phyloP scores from a whole-genome alignment of 2,888 invertebrate genomes.

The Rotaria socialis region DNA sequence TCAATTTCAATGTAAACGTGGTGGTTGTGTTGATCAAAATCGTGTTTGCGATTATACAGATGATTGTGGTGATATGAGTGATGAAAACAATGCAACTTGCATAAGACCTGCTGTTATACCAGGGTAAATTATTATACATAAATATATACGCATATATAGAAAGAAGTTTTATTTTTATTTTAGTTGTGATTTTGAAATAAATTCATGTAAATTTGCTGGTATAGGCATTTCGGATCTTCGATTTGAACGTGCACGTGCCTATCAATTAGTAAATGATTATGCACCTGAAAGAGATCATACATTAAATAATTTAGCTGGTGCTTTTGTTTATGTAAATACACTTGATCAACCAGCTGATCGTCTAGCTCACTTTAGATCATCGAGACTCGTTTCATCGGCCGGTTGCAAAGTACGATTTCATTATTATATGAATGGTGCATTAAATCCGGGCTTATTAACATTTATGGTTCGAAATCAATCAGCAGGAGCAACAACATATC shows the following conservation, averaged over 20 bases:
- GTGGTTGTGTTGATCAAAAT: constrained; percentile 50
- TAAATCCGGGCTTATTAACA: constrained; percentile 25
- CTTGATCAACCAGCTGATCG: background rate
- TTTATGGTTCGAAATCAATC: constrained; percentile 45
- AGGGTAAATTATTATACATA: background rate
- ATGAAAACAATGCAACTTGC: constrained; percentile 49
- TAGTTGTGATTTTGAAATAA: constrained; percentile 43
- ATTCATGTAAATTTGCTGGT: constrained; percentile 34
- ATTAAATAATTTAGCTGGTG: constrained; percentile 40
- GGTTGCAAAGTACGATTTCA: constrained; percentile 39
- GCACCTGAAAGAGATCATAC: constrained; percentile 45
- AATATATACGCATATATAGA: background rate
- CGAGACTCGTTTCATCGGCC: background rate
- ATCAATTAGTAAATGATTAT: background rate
- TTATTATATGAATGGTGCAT: constrained; percentile 41
- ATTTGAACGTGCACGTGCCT: constrained; percentile 33
- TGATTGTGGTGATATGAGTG: constrained; percentile 53
- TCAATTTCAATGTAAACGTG: constrained; percentile 50
- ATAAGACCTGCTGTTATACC: background rate
- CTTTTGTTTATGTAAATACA: constrained; percentile 40
- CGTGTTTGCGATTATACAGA: constrained; percentile 52
- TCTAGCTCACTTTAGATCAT: constrained; percentile 15
- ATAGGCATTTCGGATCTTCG: background rate
- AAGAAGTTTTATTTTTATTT: background rate
- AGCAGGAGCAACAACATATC: constrained; percentile 48